These are phyloP conservation scores for Hemibagrus guttatus DNA, from an alignment of 2,797 vertebrate species.

Conservation along the genomic window DNA sequence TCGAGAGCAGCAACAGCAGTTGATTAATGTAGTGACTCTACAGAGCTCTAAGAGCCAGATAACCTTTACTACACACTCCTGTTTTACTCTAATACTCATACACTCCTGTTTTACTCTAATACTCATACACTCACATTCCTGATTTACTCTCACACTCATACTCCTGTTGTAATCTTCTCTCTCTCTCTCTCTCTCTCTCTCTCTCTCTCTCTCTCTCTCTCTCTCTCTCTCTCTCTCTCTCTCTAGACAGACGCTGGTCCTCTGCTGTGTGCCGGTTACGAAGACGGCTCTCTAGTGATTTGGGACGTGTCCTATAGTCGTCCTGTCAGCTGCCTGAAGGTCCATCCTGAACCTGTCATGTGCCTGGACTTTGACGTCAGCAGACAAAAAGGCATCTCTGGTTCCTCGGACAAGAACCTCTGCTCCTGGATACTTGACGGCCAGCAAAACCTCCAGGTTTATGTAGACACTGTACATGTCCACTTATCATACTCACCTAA, in stretches of 20 bases:
- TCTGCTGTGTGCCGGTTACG: slow-evolving; percentile 88
- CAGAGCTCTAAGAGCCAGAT: slow-evolving; percentile 68
- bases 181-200: slow-evolving; percentile 20
- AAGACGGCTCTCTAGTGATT: slow-evolving; percentile 89
- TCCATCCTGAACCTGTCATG: slow-evolving; percentile 90
- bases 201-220: slow-evolving; percentile 37
- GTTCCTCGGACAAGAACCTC: slow-evolving; percentile 88
- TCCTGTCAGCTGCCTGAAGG: slow-evolving; percentile 75
- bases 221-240: slow-evolving; percentile 41
- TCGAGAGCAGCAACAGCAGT: slow-evolving; percentile 65
- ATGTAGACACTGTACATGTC: slow-evolving; percentile 64
- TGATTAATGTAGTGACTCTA: slow-evolving; percentile 69
- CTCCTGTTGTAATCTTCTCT: background rate
- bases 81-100: background rate
- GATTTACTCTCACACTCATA: background rate
- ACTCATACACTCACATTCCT: background rate
- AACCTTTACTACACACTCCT: slow-evolving; percentile 60
- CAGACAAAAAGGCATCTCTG: slow-evolving; percentile 84
- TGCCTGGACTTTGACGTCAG: slow-evolving; percentile 88
- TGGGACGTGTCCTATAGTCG: slow-evolving; percentile 86
- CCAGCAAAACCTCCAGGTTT: slow-evolving; percentile 91
- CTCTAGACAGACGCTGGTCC: slow-evolving; percentile 78
- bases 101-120: no score
- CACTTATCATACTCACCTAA: background rate
- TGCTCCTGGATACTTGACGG: slow-evolving; percentile 85